Percentiles rank a stretch among this genome's conserved stretches.
phyloP scores from a whole-genome alignment of 2,113 vertebrate genomes.

The Leptobrachium leishanense region DNA sequence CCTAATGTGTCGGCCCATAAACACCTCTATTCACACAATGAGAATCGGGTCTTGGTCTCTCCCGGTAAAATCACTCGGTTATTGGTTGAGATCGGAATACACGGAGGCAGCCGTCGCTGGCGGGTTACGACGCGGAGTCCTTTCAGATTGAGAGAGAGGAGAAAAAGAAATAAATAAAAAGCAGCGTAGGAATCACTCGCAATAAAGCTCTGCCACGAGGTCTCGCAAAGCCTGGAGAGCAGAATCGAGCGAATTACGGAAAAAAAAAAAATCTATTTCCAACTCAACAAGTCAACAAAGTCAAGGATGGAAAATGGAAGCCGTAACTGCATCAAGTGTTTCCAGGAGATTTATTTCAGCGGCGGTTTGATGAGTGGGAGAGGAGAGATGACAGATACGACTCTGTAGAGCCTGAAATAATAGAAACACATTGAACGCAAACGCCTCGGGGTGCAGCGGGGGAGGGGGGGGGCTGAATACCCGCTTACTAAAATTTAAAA shows the following conservation, averaged over 20 bases:
- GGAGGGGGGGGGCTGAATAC: no score
- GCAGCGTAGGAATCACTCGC: neutral
- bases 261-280: neutral
- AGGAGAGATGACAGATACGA: neutral
- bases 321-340: neutral
- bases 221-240: neutral
- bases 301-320: neutral
- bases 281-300: slow-evolving; percentile 1
- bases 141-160: neutral
- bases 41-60: neutral
- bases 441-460: neutral
- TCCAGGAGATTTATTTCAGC: neutral
- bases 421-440: neutral
- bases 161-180: neutral
- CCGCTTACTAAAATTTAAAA: no score
- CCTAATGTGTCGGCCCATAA: neutral
- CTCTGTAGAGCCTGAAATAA: neutral
- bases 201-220: neutral
- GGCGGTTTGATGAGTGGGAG: no score
- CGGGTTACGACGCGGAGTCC: neutral
- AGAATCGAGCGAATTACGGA: neutral
- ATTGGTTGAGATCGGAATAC: neutral
- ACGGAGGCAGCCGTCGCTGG: neutral
- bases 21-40: neutral
- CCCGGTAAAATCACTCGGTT: neutral